These are phyloP conservation scores for Muraenolepis orangiensis DNA, from an alignment of 2,797 vertebrate species.

Conservation along the genomic window DNA sequence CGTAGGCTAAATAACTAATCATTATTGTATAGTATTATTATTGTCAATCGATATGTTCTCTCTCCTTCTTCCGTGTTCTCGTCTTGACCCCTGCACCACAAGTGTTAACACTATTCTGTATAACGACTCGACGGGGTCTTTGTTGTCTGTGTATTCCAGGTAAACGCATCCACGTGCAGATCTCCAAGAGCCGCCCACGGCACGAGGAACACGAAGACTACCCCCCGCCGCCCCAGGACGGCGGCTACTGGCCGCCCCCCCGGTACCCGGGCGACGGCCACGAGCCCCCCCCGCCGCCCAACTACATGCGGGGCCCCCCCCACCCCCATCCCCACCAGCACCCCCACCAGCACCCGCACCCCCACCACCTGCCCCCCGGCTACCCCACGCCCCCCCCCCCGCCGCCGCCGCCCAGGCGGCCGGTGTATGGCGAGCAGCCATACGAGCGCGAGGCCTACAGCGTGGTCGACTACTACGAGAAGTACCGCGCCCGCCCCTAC, in stretches of 20 bases:
- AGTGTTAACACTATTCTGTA: background rate
- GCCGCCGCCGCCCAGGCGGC: conserved; percentile 69
- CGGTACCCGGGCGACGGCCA: conserved; percentile 67
- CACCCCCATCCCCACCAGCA: conserved; percentile 46
- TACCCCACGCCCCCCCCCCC: conserved; percentile 74
- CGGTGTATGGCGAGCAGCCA: conserved; percentile 65
- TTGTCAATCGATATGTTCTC: no score
- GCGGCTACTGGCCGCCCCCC: conserved; percentile 72
- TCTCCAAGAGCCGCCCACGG: conserved; percentile 90
- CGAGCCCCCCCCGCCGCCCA: conserved; percentile 63
- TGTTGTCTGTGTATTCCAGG: conserved; percentile 57
- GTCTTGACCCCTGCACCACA: no score
- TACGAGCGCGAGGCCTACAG: conserved; percentile 64
- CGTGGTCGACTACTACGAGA: conserved; percentile 80
- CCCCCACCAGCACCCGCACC: conserved; percentile 49
- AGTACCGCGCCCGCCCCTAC: conserved; percentile 75
- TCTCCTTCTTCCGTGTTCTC: no score
- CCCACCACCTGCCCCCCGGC: conserved; percentile 56
- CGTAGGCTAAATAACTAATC: no score
- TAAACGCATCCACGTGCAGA: conserved; percentile 92
- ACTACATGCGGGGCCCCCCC: conserved; percentile 67
- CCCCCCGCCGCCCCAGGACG: conserved; percentile 66
- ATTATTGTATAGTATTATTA: no score
- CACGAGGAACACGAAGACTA: conserved; percentile 81
- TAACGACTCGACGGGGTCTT: background rate